Base-by-base conservation (phyloP, 2,113 vertebrate species). In the Motacilla alba region DNA sequence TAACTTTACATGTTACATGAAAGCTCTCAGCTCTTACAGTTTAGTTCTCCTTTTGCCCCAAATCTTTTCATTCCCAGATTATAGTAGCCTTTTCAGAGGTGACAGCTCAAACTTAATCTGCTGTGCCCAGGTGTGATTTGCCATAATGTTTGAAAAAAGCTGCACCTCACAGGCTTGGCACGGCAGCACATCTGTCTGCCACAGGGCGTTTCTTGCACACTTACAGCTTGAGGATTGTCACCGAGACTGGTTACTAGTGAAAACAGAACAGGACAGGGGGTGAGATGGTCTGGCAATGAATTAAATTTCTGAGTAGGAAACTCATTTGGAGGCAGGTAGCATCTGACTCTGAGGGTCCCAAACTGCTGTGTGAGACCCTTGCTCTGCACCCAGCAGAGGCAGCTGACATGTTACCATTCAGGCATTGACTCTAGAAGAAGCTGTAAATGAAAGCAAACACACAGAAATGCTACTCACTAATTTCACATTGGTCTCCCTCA, bases 401-500 rank as follows among this genome's bases (percentile, higher is more conserved):
- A 83, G n/a, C 49, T 18, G 43, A 22, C 16, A 30, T 2, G 3
- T 43, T 28, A 63, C 24, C 41, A 31, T 22, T 68, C 73, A 90
- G 63, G 39, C 21, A 82, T 0, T 7, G 22, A 39, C 44, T 46
- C n/a, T 3, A n/a, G n/a, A 85, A 87, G 74, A 80, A 77, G 49
- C 0, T 58, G 39, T 55, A 74, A 84, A 64, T 19, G 18, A 83
- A 81, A 77, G 10, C 44, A 81, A 91, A 27, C 2, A 64, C 43
- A 43, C 4, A 28, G 76, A 52, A 43, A 55, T 79, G 63, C 52
- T 93, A 99, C 99, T 98, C 89, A 99, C 99, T 99, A 64, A 98
- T 98, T 97, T 99, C 98, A 96, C 99, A 99, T 7, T 97, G 98
- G 63, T 98, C 97, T 72, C 99, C 99, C 83, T 99, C 98, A 50